Conservation (phyloP, 2,888 invertebrate species). For the Adineta ricciae region DNA sequence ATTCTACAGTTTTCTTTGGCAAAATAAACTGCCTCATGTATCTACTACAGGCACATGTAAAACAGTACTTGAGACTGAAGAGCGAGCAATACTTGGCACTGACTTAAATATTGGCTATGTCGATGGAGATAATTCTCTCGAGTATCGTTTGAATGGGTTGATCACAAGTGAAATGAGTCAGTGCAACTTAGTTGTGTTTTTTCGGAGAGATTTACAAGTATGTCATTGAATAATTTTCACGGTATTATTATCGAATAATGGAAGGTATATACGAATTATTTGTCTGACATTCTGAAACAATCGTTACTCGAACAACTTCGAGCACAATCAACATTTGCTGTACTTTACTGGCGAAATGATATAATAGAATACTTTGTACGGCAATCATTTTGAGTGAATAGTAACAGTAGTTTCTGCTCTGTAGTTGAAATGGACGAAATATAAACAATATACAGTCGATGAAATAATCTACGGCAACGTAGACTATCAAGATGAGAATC, state of each 20-base stretch:
- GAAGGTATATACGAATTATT: background rate
- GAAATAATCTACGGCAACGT: background rate
- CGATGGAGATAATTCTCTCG: background rate
- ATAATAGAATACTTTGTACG: background rate
- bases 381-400: background rate
- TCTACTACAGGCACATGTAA: background rate
- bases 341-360: background rate
- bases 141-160: conserved; percentile 5
- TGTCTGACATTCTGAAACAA: background rate
- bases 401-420: background rate
- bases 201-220: background rate
- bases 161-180: background rate
- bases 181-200: background rate
- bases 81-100: background rate
- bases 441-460: conserved; percentile 10
- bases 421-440: background rate
- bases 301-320: background rate
- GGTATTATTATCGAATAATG: background rate
- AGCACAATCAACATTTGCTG: background rate
- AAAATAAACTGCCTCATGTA: background rate
- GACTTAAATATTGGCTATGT: background rate
- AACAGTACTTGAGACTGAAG: background rate
- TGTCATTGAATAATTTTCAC: background rate
- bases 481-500: background rate
- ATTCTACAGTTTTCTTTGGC: background rate